Base-by-base conservation (phyloP, 2,113 vertebrate species). In the Clarias magur region DNA sequence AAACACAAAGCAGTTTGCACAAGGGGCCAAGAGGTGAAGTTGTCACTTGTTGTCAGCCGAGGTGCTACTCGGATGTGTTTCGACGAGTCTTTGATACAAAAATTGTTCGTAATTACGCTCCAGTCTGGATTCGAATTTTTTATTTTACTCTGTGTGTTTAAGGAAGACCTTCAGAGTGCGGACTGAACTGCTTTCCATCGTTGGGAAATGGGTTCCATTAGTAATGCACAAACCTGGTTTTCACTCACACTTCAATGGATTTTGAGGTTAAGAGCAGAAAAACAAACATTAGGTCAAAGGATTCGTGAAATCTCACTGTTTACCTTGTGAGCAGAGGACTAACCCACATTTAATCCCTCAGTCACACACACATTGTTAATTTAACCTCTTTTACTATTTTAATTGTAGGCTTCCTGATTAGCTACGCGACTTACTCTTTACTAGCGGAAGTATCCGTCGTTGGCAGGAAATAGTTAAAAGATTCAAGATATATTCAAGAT, bases 351-450 rank as follows among this genome's bases (percentile, higher is more conserved):
- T 85, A 85, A 88, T 90, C 88, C 87, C 90, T 93, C 90, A 91
- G 84, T 67, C 78, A 86, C 92, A 91, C 93, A 93, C 92, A 89
- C 87, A 75, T 65, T 92, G 92, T 94, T 94, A 93, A 80, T 93
- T 93, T 92, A 94, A 87, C 90, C 83, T 83, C 90, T 80, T 76
- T 92, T 88, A 34, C 90, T 48, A 89, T n/a, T n/a, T n/a, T n/a
- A 88, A 84, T 34, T 27, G 34, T 38, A 91, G 90, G 91, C 34
- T 73, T 73, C 38, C 8, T 75, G 68, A 38, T 21, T 25, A 23
- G 10, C 13, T 25, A 8, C 6, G 53, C 13, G 16, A 9, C 53
- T 78, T 42, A 42, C 38, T 42, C 38, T 42, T 42, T 42, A 42
- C 38, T 42, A 42, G 38, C 4, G 38, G 38, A 42, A 42, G 4